Conservation (phyloP, 2,113 vertebrate species). For the Eudyptes chrysolophus region DNA sequence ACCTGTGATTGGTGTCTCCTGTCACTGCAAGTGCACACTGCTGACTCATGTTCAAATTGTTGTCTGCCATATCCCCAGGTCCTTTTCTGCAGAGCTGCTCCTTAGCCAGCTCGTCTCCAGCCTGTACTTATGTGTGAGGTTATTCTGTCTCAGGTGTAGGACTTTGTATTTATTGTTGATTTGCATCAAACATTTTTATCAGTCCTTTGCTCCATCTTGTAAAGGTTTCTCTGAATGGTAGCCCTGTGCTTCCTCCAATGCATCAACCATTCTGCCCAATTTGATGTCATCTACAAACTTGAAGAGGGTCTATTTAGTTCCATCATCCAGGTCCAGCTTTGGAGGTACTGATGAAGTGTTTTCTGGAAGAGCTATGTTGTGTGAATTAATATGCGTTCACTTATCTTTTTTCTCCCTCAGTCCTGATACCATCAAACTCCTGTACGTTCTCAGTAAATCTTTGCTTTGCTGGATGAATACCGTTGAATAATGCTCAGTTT, state of each 20-base stretch:
- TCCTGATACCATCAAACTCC: not conserved
- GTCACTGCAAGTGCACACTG: not conserved
- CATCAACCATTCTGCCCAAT: not conserved
- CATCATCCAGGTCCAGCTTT: not conserved
- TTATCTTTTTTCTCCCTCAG: not conserved
- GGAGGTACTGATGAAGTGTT: not conserved
- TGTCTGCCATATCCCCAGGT: not conserved
- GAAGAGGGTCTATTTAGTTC: not conserved
- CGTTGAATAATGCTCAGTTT: not conserved
- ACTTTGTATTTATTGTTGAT: not conserved
- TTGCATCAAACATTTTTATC: not conserved
- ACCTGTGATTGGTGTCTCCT: not conserved
- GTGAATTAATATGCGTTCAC: not conserved
- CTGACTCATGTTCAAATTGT: not conserved
- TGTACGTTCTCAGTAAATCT: not conserved
- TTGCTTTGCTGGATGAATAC: constrained; percentile 19
- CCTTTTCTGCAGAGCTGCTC: not conserved
- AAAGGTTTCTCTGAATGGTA: not conserved
- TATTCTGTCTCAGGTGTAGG: not conserved
- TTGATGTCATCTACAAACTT: not conserved
- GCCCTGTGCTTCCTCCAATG: not conserved
- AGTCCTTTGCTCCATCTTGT: not conserved
- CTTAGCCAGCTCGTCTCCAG: not conserved
- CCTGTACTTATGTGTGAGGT: not conserved
- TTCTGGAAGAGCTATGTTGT: not conserved